Base-by-base conservation (phyloP, 1,140 invertebrate genomes). In the Conopomorpha cramerella region DNA sequence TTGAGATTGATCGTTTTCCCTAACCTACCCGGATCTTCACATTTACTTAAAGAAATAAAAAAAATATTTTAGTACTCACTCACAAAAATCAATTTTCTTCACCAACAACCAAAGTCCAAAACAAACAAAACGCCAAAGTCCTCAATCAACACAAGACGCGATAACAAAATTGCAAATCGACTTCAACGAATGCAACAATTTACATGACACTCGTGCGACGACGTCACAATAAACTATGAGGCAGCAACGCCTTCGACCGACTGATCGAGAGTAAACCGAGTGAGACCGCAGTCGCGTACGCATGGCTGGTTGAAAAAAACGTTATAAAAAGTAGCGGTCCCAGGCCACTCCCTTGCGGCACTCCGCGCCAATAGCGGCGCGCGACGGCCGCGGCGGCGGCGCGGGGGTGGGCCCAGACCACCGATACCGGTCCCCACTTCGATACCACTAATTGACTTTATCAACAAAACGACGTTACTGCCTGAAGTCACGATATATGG, bases 381-480 rank as follows among this genome's bases (percentile, higher is more conserved):
- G 33, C 23, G 46, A 49, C 61, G 57, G 52, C 45, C 43, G 39
- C 55, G 50, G 50, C 55, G 30, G 45, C 28, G 53, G 40, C 48
- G 41, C 51, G 62, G 60, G 55, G 62, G 70, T 71, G 64, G 64
- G 66, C 59, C 59, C 45, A 42, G 54, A 57, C 67, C 58, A 55
- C 44, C 61, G 64, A 71, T 71, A 68, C 61, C 51, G 62, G 63
- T 60, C 62, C 55, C 65, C 60, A 57, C 66, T 71, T 64, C 67
- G 70, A 74, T 72, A 72, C 58, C 51, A 63, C 65, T 74, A 74
- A 74, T 74, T 74, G 70, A 70, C 67, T 72, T 72, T 74, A 74
- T 74, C 70, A 74, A 74, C 70, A 74, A 67, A 71, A 63, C 51
- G 62, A 70, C 60, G 67, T 74, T 67, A 72, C 67, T 64, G 67